Conservation (phyloP, 2,888 invertebrate species). For the Anorthoa munda region DNA sequence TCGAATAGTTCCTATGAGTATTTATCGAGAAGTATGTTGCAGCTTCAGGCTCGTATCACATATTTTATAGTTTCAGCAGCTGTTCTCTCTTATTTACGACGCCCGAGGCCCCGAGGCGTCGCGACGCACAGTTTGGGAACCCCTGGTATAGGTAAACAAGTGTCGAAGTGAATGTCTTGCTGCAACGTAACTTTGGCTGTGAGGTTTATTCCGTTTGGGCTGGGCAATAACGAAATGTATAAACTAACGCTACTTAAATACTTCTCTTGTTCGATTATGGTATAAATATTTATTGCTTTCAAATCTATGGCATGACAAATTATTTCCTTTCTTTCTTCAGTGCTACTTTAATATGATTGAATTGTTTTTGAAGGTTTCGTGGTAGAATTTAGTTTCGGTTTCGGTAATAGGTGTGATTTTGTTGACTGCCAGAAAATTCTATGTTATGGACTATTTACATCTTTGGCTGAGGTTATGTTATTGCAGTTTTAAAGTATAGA, state of each 20-base stretch:
- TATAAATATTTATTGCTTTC: neutral
- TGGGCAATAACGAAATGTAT: constrained; percentile 17
- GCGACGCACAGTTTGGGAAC: no score
- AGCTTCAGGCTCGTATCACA: no score
- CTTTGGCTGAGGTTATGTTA: neutral
- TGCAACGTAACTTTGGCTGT: constrained; percentile 9
- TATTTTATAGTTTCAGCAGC: no score
- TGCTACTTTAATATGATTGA: neutral
- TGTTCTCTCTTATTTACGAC: no score
- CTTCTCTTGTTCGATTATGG: neutral
- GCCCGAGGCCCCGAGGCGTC: no score
- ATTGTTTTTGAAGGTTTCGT: no score
- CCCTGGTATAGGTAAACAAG: neutral
- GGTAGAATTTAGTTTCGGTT: neutral
- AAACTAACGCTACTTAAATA: neutral
- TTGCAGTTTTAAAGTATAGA: no score
- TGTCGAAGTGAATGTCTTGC: constrained; percentile 30
- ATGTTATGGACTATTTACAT: no score
- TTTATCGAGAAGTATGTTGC: no score
- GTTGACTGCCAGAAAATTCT: neutral
- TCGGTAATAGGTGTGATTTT: neutral
- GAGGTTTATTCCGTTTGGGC: constrained; percentile 1
- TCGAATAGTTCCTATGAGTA: no score
- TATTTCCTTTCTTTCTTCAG: neutral
- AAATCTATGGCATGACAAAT: neutral